Evolutionary conservation across 2,888 invertebrate genomes (phyloP).

Genomic region (Epistrophella euchroma): DNA sequence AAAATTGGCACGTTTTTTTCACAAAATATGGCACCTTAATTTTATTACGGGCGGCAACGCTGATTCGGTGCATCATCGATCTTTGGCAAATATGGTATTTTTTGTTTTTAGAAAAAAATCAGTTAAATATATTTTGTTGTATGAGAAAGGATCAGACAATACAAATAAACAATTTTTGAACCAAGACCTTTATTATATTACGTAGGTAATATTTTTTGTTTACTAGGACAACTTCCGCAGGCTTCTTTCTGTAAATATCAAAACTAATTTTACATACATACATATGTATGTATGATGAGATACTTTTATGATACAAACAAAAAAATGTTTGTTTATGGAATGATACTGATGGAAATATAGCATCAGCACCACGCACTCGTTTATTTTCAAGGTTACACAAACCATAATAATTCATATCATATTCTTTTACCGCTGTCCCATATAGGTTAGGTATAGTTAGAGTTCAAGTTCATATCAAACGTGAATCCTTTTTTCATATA

Average conservation of each 20-base stretch:
- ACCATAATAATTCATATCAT: not conserved
- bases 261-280: not conserved
- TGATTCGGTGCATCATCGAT: too few species aligned
- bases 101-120: too few species aligned
- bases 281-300: not conserved
- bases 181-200: not conserved
- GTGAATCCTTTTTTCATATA: not conserved
- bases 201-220: not conserved
- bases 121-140: too few species aligned
- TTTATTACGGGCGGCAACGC: too few species aligned
- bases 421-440: not conserved
- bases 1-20: too few species aligned
- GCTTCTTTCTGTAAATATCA: not conserved
- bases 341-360: not conserved
- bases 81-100: too few species aligned
- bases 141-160: too few species aligned
- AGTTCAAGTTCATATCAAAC: conserved; percentile 8
- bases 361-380: not conserved
- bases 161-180: too few species aligned
- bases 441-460: not conserved
- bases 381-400: not conserved
- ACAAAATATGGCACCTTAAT: too few species aligned
- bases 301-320: not conserved
- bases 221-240: not conserved
- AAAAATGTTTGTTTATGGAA: not conserved